A percentile compares a stretch with the other conserved stretches of the same genome.
These are phyloP conservation scores for Antigone vipio DNA, from an alignment of 2,113 vertebrate species.

Conservation along the genomic window DNA sequence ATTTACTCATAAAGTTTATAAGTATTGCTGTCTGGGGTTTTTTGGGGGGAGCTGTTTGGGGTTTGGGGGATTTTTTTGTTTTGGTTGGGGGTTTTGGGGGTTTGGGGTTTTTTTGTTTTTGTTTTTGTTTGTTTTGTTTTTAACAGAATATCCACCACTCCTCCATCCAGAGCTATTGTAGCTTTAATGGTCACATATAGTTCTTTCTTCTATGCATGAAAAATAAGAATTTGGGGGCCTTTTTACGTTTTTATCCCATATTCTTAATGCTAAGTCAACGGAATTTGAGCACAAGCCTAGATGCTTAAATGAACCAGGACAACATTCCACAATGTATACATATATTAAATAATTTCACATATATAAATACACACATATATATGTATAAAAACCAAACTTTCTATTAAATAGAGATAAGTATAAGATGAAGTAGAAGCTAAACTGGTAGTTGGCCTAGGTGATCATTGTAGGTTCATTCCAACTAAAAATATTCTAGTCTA, in stretches of 20 bases:
- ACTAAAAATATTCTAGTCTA: not conserved
- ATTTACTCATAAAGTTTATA: not conserved
- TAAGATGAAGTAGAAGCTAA: not conserved
- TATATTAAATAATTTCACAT: not conserved
- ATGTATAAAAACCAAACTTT: not conserved
- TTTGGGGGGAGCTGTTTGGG: too few species aligned
- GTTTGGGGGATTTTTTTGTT: too few species aligned
- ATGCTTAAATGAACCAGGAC: not conserved
- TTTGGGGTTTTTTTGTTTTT: too few species aligned
- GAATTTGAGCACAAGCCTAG: not conserved
- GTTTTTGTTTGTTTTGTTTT: too few species aligned
- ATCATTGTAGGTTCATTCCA: not conserved
- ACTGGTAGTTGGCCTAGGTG: not conserved
- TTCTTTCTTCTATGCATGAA: not conserved
- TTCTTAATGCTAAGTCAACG: not conserved
- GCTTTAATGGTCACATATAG: not conserved
- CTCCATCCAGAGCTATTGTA: not conserved
- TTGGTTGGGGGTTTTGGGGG: too few species aligned
- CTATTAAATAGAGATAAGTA: not conserved
- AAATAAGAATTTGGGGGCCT: not conserved
- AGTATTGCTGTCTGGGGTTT: not conserved
- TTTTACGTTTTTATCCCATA: not conserved
- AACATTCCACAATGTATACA: not conserved
- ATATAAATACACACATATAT: not conserved
- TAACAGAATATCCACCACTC: not conserved